A percentile compares a stretch with the other conserved stretches of the same genome.
Evolutionary conservation across 2,113 vertebrate genomes (phyloP).

Genomic region (Seriola aureovittata): DNA sequence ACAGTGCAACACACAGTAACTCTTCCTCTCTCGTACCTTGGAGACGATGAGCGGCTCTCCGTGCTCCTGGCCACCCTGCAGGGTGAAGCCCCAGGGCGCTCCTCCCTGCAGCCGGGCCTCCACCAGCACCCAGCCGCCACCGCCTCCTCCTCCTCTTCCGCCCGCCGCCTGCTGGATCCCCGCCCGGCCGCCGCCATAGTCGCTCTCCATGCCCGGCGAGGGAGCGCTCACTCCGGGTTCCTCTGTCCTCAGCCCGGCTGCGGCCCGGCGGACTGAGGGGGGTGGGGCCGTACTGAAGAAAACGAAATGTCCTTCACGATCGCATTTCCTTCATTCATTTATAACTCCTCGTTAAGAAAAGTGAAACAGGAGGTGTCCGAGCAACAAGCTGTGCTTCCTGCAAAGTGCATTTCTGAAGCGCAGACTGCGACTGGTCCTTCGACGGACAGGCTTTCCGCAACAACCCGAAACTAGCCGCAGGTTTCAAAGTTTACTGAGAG

Average conservation of each 20-base stretch:
- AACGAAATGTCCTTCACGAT: slow-evolving; percentile 32
- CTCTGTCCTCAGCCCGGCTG: slow-evolving; percentile 36
- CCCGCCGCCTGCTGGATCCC: slow-evolving; percentile 67
- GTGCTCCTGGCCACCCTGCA: slow-evolving; percentile 96
- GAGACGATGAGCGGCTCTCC: slow-evolving; percentile 95
- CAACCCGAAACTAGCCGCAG: background rate
- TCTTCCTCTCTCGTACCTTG: slow-evolving; percentile 85
- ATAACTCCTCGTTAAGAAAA: slow-evolving; percentile 2
- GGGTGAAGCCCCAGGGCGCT: slow-evolving; percentile 97
- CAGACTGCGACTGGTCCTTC: slow-evolving; percentile 33
- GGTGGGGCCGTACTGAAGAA: slow-evolving; percentile 8
- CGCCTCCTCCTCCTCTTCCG: slow-evolving; percentile 41
- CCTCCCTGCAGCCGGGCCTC: slow-evolving; percentile 94
- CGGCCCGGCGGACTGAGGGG: slow-evolving; percentile 18
- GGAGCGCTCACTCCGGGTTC: slow-evolving; percentile 34
- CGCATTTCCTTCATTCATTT: slow-evolving; percentile 57
- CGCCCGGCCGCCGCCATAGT: slow-evolving; percentile 58
- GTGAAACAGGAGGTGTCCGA: slow-evolving; percentile 33
- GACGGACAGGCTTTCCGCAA: background rate
- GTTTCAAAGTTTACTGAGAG: slow-evolving; percentile 4
- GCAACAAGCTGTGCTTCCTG: slow-evolving; percentile 42
- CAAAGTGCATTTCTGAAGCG: slow-evolving; percentile 68
- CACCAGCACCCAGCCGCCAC: slow-evolving; percentile 86
- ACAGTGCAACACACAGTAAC: background rate
- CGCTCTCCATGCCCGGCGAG: slow-evolving; percentile 61